These are phyloP conservation scores for Serinus canaria DNA, from an alignment of 2,113 vertebrate genomes.

Conservation along the genomic window DNA sequence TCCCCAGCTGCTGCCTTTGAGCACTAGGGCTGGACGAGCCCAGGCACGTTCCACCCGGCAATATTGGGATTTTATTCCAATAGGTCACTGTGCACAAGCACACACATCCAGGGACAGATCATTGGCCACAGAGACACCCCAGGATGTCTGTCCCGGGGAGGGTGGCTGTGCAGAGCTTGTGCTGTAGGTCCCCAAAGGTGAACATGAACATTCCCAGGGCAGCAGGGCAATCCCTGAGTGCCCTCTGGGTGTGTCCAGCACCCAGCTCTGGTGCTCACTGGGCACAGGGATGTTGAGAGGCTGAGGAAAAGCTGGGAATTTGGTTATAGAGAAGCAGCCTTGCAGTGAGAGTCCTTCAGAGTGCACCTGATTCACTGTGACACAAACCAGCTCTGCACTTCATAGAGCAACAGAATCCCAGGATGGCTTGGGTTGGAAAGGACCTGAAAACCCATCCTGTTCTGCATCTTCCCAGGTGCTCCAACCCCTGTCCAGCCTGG, in stretches of 20 bases:
- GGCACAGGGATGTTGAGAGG: background rate
- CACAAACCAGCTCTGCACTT: background rate
- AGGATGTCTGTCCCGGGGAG: background rate
- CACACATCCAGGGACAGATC: background rate
- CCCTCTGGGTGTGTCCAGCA: background rate
- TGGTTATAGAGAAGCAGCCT: background rate
- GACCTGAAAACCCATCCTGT: background rate
- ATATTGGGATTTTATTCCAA: no score
- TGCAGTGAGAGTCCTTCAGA: background rate
- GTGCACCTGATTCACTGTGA: background rate
- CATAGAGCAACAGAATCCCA: background rate
- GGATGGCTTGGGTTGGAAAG: background rate
- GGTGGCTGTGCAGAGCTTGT: background rate
- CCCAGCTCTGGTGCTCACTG: background rate
- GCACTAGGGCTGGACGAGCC: no score
- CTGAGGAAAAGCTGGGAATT: background rate
- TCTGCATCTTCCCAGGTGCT: background rate
- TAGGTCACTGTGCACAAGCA: background rate
- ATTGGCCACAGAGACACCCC: fast-evolving
- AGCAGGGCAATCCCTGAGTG: no score
- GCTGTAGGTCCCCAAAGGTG: fast-evolving
- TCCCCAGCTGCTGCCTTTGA: no score
- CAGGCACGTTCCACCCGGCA: no score
- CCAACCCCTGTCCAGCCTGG: background rate
- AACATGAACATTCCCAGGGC: background rate